These are phyloP conservation scores for Drosophila sucinea DNA, from an alignment of 1,140 invertebrate species.

Conservation along the genomic window DNA sequence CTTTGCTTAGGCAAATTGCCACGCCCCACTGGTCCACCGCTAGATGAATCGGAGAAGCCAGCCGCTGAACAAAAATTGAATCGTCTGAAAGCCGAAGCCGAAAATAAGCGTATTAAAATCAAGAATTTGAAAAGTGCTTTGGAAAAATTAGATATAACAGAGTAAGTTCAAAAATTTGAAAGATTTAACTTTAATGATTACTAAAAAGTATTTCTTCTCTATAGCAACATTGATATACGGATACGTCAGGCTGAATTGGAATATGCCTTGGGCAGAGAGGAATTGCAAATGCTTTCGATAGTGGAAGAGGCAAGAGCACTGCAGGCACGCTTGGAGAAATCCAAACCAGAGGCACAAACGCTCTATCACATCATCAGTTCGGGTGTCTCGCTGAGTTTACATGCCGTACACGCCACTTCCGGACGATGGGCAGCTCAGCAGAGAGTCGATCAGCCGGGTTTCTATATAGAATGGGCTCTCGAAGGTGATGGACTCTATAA, in stretches of 20 bases:
- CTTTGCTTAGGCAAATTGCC: conserved; percentile 81
- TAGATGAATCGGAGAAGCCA: conserved; percentile 75
- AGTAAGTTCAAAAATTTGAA: conserved; percentile 84
- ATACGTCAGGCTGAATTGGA: conserved; percentile 95
- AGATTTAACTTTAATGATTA: background rate
- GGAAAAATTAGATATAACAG: conserved; percentile 89
- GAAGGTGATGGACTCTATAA: conserved; percentile 89
- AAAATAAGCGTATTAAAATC: conserved; percentile 89
- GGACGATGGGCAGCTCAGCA: conserved; percentile 85
- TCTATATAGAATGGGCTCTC: conserved; percentile 89
- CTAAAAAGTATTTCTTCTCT: background rate
- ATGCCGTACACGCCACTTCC: conserved; percentile 88
- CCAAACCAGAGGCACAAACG: conserved; percentile 74
- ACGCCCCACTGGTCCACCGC: conserved; percentile 81
- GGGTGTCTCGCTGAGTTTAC: conserved; percentile 84
- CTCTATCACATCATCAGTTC: conserved; percentile 77
- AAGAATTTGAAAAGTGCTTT: conserved; percentile 90
- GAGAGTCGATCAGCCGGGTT: conserved; percentile 85
- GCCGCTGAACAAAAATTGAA: conserved; percentile 87
- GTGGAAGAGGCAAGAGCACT: conserved; percentile 92
- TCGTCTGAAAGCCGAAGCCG: conserved; percentile 87
- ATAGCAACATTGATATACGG: conserved; percentile 93
- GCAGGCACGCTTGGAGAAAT: conserved; percentile 89
- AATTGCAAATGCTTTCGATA: conserved; percentile 92
- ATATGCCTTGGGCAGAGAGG: conserved; percentile 93